Base-by-base conservation (phyloP, 1,140 invertebrate genomes). In the Cyphomyrmex costatus region DNA sequence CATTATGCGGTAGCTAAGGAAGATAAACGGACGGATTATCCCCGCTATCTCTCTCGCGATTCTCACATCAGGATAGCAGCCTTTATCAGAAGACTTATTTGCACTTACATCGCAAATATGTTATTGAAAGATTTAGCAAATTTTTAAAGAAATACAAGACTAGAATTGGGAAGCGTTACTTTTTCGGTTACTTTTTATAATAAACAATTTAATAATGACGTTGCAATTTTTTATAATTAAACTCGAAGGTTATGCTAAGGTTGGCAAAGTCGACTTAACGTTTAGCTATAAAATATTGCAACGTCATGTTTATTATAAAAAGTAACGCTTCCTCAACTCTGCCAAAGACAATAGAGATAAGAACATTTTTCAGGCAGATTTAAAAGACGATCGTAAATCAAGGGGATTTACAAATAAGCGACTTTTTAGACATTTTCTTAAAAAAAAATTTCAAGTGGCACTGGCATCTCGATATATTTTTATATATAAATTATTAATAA, bases 11-110 rank as follows among this genome's bases (percentile, higher is more conserved):
- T 56, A 73, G 51, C 66, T 82, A 82, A 73, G 53, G 36, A 82
- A 82, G 79, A 82, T 33, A 58, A 82, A 82, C 33, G 79, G 51
- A 82, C 53, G 66, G 53, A 82, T 82, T 82, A 82, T 30, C 66
- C 66, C 66, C 24, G 36, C 66, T 82, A 73, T 60, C 24, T 24
- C 51, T 33, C 71, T 19, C 33, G 19, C 19, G 21, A 73, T 82
- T 73, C 79, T 73, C 66, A 46, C 51, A 33, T 58, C 21, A 46
- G 30, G 10, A 7, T 58, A 30, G 14, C 19, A 0, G 5, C 19
- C 19, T 73, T 73, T 60, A 33, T 58, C 24, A 19, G 6, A n/a
- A 16, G 65, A 71, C 21, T 79, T 79, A 82, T 82, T 58, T 73
- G 14, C 77, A 66, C 56, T 80, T 80, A 33, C 21, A 80, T 80